Base-by-base conservation (phyloP, 2,888 invertebrate genomes). In the Eupithecia subumbrata region DNA sequence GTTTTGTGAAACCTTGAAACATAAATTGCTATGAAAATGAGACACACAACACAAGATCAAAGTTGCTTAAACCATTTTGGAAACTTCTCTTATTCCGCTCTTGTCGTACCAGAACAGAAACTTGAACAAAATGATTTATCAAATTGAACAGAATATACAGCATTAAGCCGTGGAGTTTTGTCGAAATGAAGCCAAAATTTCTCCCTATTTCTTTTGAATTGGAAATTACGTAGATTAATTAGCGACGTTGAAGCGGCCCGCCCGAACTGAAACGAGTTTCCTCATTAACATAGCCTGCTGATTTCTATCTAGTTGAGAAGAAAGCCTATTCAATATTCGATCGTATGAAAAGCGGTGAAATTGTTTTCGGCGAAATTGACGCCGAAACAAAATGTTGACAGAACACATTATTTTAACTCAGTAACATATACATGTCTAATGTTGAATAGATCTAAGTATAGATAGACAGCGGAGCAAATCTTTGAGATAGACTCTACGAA, bases 261-360 rank as follows among this genome's bases (percentile, higher is more conserved):
- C 66, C 72, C 72, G 72, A 80, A 79, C 68, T 80, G 74, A 78
- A 79, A 79, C 79, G 67, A 79, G 76, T 78, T 80, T 71, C 73
- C 71, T 79, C 79, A 80, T 79, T 78, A 72, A 66, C 78, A 80
- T 80, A 76, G 64, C 72, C 73, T 72, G 71, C 72, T 76, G 77
- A 77, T 78, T 80, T 78, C 76, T 78, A 74, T 66, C 64, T 73
- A 72, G 40, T 67, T 67, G 66, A 67, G 69, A 69, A 74, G 63
- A 60, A 63, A 72, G 76, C 34, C 25, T 68, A 43, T 56, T 68
- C 52, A 68, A 34, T 67, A 67, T 67, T 43, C 68, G 68, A 43
- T 45, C 68, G 68, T 45, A 68, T 68, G 68, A 68, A 68, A 68
- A 68, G 68, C 40, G 14, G 68, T 68, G 68, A 68, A 43, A 67